A percentile compares a stretch with the other conserved stretches of the same genome.
Evolutionary conservation across 2,797 vertebrate species (phyloP).

Genomic region (Sciurus carolinensis): DNA sequence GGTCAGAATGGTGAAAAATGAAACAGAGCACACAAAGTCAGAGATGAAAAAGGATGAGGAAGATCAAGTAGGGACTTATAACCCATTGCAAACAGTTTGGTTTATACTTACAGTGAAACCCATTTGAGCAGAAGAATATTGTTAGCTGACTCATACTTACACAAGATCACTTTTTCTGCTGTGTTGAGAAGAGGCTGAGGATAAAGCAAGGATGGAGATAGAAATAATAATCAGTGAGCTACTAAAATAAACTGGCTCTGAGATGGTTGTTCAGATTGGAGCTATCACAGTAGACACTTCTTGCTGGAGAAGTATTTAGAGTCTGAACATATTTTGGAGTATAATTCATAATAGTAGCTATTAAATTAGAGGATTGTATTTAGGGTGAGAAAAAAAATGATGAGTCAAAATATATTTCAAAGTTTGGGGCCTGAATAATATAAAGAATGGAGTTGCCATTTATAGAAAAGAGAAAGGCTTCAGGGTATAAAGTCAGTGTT

Average conservation of each 20-base stretch:
- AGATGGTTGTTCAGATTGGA: too few relatives aligned
- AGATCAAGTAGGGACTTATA: not conserved
- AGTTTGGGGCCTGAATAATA: not conserved
- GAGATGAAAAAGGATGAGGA: not conserved
- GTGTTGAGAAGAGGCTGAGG: not conserved
- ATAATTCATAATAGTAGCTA: not conserved
- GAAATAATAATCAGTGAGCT: not conserved
- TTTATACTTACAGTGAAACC: not conserved
- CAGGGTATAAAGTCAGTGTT: not conserved
- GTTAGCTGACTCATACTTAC: not conserved
- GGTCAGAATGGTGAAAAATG: not conserved
- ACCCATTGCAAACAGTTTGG: not conserved
- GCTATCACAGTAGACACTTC: not conserved
- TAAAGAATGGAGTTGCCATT: not conserved
- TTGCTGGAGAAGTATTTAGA: not conserved
- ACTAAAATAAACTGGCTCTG: rapidly evolving
- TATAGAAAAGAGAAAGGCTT: not conserved
- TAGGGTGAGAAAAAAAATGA: not conserved
- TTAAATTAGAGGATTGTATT: not conserved
- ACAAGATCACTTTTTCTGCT: not conserved
- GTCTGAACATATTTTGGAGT: not conserved
- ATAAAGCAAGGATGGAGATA: not conserved
- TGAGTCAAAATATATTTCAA: not conserved
- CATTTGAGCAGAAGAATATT: not conserved
- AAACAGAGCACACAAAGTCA: not conserved